Conservation (phyloP, 2,888 invertebrate genomes). For the Mesochorus sp. region DNA sequence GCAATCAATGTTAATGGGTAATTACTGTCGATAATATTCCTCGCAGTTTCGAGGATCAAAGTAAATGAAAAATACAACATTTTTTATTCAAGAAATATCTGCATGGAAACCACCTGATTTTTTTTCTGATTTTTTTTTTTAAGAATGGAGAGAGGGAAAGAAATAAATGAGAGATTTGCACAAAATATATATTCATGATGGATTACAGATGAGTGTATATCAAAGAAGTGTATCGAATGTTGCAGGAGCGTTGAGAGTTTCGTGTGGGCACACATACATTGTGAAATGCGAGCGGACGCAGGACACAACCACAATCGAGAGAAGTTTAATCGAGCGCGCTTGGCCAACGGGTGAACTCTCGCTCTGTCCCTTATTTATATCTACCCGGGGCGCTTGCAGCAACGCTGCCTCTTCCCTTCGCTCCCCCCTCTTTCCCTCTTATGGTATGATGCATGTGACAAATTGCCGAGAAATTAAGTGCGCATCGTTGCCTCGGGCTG, state of each 20-base stretch:
- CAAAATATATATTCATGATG: background rate
- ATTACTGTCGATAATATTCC: too few species aligned
- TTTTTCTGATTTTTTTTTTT: too few species aligned
- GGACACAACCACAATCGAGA: slow-evolving; percentile 33
- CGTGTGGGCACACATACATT: slow-evolving; percentile 42
- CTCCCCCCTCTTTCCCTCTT: slow-evolving; percentile 14
- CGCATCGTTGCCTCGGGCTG: slow-evolving; percentile 59
- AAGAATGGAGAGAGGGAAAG: too few species aligned
- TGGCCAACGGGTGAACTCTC: slow-evolving; percentile 37
- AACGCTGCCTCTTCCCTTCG: background rate
- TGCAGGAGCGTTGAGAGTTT: slow-evolving; percentile 30
- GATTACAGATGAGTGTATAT: background rate
- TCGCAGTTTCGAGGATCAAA: too few species aligned
- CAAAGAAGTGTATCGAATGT: slow-evolving; percentile 40
- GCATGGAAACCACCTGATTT: too few species aligned
- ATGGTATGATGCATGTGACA: slow-evolving; percentile 53
- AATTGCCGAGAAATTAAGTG: slow-evolving; percentile 62
- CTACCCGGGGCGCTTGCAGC: background rate
- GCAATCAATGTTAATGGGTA: too few species aligned
- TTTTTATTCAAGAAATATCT: too few species aligned
- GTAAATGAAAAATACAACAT: too few species aligned
- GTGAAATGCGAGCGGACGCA: slow-evolving; percentile 50
- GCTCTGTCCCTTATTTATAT: slow-evolving; percentile 1
- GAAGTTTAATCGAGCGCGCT: slow-evolving; percentile 59
- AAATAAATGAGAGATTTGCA: too few species aligned